Evolutionary conservation across 2,797 vertebrate genomes (phyloP), one percentile per base, ranked within the genome.

Genomic region (Crenichthys baileyi): DNA sequence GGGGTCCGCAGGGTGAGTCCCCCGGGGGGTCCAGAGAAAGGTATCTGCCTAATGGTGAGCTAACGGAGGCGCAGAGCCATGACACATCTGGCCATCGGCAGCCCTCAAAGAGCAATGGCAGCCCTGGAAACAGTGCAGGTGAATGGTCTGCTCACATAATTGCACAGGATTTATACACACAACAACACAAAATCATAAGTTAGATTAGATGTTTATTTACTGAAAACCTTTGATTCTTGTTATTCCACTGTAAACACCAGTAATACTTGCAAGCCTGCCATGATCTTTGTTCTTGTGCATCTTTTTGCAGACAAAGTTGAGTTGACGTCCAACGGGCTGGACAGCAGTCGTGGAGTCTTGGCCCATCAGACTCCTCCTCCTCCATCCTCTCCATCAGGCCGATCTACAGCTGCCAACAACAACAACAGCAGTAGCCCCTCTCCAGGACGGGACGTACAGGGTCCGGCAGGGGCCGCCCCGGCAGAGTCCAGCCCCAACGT

Each of bases 221-320:
- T 60, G 2, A 24, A 55, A 55, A 60, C 11, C 1, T 36, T 51
- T 31, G 16, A 74, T 29, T 46, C 9, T 48, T 72, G 3, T 72
- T 51, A 4, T 60, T 13, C 5, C 11, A 29, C 5, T 50, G 44
- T 48, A 61, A 73, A 56, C 36, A 44, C 22, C 53, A 46, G 9
- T 44, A 11, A 2, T 20, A 31, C 31, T 65, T 39, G 31, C 15
- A 65, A 26, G 18, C 5, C 50, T 24, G 5, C 7, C 4, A 36
- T 24, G 2, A 39, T 65, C n/a, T 3, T 20, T 16, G 31, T 8
- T 9, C 2, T 12, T 51, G 4, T 22, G 0, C 53, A 1, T 84
- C 53, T 18, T 79, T 71, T 80, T 88, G 60, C 91, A 98, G 97
- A 94, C 94, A 97, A 94, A 8, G 96, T 94, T 0, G 97, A 98